Evolutionary conservation across 2,113 vertebrate genomes (phyloP).

Genomic region (Melanerpes aurifrons): DNA sequence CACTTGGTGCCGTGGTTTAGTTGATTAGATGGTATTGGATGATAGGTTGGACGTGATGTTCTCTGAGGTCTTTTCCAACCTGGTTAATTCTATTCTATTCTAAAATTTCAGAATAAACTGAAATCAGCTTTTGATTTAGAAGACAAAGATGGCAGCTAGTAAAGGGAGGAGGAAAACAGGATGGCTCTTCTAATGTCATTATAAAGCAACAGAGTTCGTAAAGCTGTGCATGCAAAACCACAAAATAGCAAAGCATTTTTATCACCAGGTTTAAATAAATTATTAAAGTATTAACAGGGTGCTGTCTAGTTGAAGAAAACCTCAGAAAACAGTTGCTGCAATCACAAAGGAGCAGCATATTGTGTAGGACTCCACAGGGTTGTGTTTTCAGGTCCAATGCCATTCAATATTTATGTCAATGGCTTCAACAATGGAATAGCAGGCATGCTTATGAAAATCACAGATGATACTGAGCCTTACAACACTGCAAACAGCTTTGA

Average conservation of each 20-base stretch:
- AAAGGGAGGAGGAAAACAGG: background rate
- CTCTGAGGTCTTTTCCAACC: no score
- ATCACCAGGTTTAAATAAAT: conserved; percentile 26
- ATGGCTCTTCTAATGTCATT: background rate
- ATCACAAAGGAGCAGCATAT: background rate
- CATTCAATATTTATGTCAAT: conserved; percentile 2
- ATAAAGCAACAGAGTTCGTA: background rate
- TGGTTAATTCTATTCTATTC: background rate
- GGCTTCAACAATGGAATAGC: background rate
- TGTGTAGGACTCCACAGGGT: background rate
- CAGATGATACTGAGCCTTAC: background rate
- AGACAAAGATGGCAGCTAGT: background rate
- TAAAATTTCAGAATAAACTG: conserved; percentile 4
- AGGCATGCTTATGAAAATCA: background rate
- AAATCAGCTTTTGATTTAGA: background rate
- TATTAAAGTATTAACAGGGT: background rate
- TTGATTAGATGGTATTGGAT: no score
- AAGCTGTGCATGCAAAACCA: conserved; percentile 9
- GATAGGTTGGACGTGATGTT: no score
- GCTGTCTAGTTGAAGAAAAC: conserved; percentile 9
- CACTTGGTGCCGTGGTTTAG: no score
- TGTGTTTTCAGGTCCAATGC: background rate
- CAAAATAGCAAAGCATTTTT: conserved; percentile 42
- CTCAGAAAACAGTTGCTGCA: background rate
- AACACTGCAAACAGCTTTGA: background rate